Base-by-base conservation (phyloP, 53 echinoderm and acorn worm species). In the Holothuria leucospilota region DNA sequence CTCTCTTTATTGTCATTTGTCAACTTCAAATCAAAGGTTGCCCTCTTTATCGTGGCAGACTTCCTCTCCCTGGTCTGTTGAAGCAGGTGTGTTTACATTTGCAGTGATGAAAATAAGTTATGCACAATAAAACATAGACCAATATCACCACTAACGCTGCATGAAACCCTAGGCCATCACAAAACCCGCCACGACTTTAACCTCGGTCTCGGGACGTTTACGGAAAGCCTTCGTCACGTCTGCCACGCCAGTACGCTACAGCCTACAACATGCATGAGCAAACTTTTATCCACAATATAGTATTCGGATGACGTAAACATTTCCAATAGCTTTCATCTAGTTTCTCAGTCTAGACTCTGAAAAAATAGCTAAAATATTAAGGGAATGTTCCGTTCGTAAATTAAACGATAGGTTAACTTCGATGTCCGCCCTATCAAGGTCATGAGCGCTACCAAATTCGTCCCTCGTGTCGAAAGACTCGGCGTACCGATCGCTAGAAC, bases 401-500 rank as follows among this genome's bases (percentile, higher is more conserved):
- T 80, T 56, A 80, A 80, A 80, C 20, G 80, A 59, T 56, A 29
- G 56, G 56, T 56, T 56, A 56, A 56, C 56, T 56, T 56, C 56
- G 18, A 56, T 56, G 56, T 10, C 80, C 52, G 80, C 56, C 30
- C 59, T 61, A 80, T 80, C 80, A 80, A 80, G 80, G 80, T 80
- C 80, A 62, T 38, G 38, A 8, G 59, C 80, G 62, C 80, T 59
- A 25, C 59, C 60, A 59, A 38, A 34, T 56, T 80, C 59, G 80
- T 21, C 80, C 59, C 29, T 59, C 6, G 15, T 30, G 29, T 15
- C 29, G 60, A 16, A 16, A 56, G 5, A 56, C 18, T 56, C 56
- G 56, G 56, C 56, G 80, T 80, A 60, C 56, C 56, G 56, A 56
- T 56, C 80, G 80, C 80, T 80, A 80, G 80, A 61, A 38, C 80